Evolutionary conservation across 2,888 invertebrate species (phyloP).

Genomic region (Idaea biselata): DNA sequence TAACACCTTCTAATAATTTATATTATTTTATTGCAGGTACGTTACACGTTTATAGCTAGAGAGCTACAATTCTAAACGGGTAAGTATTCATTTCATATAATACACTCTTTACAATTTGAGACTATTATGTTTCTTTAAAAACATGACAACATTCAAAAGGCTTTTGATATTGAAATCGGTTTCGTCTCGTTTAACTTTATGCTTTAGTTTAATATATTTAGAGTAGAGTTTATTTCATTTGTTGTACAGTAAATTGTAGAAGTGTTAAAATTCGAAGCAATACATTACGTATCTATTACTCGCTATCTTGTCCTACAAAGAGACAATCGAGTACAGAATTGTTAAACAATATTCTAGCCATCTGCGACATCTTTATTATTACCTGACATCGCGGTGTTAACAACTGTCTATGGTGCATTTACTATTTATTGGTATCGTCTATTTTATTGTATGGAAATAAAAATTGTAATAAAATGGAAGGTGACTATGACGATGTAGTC

Average conservation of each 20-base stretch:
- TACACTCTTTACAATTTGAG: constrained; percentile 22
- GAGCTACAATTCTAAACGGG: constrained; percentile 24
- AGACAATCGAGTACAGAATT: constrained; percentile 33
- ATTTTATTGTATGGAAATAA: constrained; percentile 28
- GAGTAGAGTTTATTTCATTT: constrained; percentile 9
- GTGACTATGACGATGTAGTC: constrained; percentile 11
- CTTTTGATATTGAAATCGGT: neutral
- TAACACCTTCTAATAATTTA: constrained; percentile 13
- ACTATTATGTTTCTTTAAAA: constrained; percentile 18
- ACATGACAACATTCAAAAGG: constrained; percentile 35
- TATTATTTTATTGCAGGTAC: constrained; percentile 50
- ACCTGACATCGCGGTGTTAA: constrained; percentile 28
- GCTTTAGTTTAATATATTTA: constrained; percentile 10
- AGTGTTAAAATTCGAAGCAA: constrained; percentile 24
- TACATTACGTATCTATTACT: constrained; percentile 24
- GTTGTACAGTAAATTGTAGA: constrained; percentile 15
- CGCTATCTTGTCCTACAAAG: constrained; percentile 41
- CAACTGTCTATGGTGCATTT: constrained; percentile 26
- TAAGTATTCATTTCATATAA: constrained; percentile 28
- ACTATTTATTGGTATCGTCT: constrained; percentile 26
- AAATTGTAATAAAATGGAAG: constrained; percentile 24
- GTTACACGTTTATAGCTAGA: constrained; percentile 26
- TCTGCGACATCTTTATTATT: constrained; percentile 32
- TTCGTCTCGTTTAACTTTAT: neutral
- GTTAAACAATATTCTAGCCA: constrained; percentile 31